A percentile compares a stretch with the other conserved stretches of the same genome.
These are phyloP conservation scores for Lacerta agilis DNA, from an alignment of 2,797 vertebrate genomes.

Conservation along the genomic window DNA sequence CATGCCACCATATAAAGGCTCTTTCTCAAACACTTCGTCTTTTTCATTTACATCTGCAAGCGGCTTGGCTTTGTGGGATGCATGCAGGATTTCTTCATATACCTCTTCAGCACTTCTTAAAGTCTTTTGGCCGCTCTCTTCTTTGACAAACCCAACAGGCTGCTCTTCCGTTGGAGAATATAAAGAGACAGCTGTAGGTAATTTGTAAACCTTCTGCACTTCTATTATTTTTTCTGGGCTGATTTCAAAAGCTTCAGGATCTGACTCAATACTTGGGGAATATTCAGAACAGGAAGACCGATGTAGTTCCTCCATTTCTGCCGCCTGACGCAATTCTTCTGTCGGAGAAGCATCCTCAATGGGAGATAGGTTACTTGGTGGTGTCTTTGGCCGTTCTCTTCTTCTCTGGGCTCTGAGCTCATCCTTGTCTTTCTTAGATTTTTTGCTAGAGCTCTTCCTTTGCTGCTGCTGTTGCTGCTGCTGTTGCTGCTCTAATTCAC, in stretches of 20 bases:
- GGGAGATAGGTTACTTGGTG: constrained; percentile 96
- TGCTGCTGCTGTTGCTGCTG: constrained; percentile 87
- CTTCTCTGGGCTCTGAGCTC: constrained; percentile 94
- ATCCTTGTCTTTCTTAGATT: constrained; percentile 98
- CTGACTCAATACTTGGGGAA: constrained; percentile 92
- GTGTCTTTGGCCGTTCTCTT: constrained; percentile 91
- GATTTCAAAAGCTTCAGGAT: constrained; percentile 95
- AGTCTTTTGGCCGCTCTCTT: constrained; percentile 75
- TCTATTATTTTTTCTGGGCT: constrained; percentile 87
- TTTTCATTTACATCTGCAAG: constrained; percentile 86
- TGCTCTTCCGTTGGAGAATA: constrained; percentile 93
- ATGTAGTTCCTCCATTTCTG: constrained; percentile 85
- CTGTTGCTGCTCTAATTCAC: constrained; percentile 86
- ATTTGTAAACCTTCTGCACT: constrained; percentile 93
- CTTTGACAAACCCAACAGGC: constrained; percentile 73
- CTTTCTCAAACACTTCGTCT: constrained; percentile 90
- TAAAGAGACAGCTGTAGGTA: constrained; percentile 91
- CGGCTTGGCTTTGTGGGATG: constrained; percentile 85
- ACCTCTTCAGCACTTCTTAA: constrained; percentile 93
- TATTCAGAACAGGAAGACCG: constrained; percentile 91
- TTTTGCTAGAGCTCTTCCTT: constrained; percentile 91
- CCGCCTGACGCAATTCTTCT: constrained; percentile 87
- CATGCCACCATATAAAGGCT: constrained; percentile 96
- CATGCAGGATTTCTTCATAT: constrained; percentile 94
- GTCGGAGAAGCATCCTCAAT: constrained; percentile 87